Base-by-base conservation (phyloP, 2,113 vertebrate genomes). In the Chloebia gouldiae region DNA sequence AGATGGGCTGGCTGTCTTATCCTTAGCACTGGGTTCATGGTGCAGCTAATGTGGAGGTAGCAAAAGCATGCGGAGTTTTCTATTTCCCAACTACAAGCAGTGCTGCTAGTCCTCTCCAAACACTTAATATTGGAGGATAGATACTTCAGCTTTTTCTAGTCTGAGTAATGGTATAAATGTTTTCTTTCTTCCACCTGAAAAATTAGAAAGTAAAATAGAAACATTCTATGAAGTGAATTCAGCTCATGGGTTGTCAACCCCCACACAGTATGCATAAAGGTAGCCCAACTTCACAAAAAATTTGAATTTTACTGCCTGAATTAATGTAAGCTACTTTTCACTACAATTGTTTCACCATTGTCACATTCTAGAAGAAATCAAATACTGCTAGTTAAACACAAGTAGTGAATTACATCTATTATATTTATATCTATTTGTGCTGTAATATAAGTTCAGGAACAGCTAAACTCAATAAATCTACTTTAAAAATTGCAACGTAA, bases 21-120 rank as follows among this genome's bases (percentile, higher is more conserved):
- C 9, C 37, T 39, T 15, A 71, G 15, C 9, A 27, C n/a, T 45
- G 5, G 14, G 11, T 42, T 77, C 69, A 35, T 12, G 18, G 13
- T 86, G 7, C 9, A 72, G 17, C 4, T 53, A 77, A 13, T 19
- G 6, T 28, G 53, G 59, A 59, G 11, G 11, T 12, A n/a, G 5
- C 3, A 72, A 50, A 17, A 23, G 5, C 3, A 1, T 22, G 10
- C 10, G 6, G 20, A 21, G 0, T 11, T 42, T 76, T 72, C 27
- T 71, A 50, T 42, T 83, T 63, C 24, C 21, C 30, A 64, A 8
- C 4, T 70, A 39, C 15, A 20, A 31, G 11, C 10, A n/a, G 6
- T 39, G 15, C 10, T 64, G 20, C 22, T 72, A 28, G 7, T 7
- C 4, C 7, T 59, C 31, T 77, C 64, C 22, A 68, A 2, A 0